These are phyloP conservation scores for Mormyrus proboscirostris DNA, from an alignment of 2,797 vertebrate species.

Conservation along the genomic window DNA sequence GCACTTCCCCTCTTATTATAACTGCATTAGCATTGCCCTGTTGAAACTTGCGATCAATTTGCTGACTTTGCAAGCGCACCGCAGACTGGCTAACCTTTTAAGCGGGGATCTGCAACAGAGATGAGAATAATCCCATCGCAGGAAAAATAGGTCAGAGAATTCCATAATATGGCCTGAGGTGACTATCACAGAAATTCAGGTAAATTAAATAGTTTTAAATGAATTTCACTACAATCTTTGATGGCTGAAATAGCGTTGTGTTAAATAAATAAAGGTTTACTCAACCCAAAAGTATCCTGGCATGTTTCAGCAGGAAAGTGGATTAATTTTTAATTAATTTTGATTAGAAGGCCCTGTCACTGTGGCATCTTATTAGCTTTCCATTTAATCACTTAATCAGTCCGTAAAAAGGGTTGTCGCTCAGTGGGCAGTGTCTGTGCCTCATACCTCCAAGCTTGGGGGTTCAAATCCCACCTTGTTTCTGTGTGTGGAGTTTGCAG, in stretches of 20 bases:
- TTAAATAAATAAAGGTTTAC: neutral
- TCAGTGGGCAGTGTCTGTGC: neutral
- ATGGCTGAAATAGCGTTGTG: neutral
- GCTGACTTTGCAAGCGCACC: neutral
- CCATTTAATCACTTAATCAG: neutral
- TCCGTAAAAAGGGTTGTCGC: neutral
- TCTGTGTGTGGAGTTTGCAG: neutral
- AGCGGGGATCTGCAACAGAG: neutral
- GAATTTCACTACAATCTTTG: neutral
- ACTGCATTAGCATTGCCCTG: neutral
- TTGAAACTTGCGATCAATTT: neutral
- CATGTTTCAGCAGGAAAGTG: neutral
- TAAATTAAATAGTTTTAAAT: neutral
- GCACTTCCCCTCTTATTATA: neutral
- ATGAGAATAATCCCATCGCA: neutral
- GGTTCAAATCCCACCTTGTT: neutral
- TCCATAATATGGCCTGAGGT: neutral
- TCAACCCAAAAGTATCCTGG: neutral
- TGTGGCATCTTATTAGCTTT: neutral
- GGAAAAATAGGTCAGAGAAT: neutral
- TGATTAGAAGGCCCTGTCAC: neutral
- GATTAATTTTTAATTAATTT: constrained; percentile 11
- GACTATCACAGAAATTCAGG: neutral
- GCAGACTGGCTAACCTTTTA: neutral
- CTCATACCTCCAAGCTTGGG: neutral